Conservation (phyloP, 2,113 vertebrate genomes). For the Hypanus sabinus region DNA sequence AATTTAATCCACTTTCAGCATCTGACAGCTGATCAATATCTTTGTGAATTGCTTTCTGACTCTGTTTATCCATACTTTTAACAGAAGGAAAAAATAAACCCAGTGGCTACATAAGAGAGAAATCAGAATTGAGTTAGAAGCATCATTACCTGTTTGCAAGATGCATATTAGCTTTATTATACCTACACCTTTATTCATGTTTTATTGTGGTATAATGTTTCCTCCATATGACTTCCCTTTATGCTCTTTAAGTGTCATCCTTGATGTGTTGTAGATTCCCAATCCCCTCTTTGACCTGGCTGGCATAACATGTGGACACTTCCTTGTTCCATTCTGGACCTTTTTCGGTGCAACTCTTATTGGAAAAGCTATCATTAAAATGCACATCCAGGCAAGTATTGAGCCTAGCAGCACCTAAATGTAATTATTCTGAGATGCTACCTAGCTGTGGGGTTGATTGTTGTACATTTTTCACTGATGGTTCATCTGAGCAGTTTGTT, state of each 20-base stretch:
- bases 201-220: neutral
- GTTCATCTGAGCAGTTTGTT: neutral
- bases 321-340: slow-evolving; percentile 88
- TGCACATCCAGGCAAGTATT: slow-evolving; percentile 86
- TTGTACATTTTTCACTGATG: neutral
- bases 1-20: neutral
- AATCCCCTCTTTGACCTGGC: slow-evolving; percentile 92
- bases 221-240: neutral
- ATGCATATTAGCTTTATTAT: neutral
- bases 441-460: neutral
- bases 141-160: neutral
- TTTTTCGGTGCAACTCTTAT: slow-evolving; percentile 94
- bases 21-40: neutral
- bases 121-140: neutral
- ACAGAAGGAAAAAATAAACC: neutral
- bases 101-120: neutral
- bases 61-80: neutral
- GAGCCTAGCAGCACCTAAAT: neutral
- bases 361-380: slow-evolving; percentile 95
- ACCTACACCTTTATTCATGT: neutral
- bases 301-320: slow-evolving; percentile 81
- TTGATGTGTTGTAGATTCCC: slow-evolving; percentile 62
- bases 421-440: neutral
- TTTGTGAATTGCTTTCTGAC: neutral
- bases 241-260: neutral